Evolutionary conservation across 2,888 invertebrate genomes (phyloP).

Genomic region (Drosophila anceps): DNA sequence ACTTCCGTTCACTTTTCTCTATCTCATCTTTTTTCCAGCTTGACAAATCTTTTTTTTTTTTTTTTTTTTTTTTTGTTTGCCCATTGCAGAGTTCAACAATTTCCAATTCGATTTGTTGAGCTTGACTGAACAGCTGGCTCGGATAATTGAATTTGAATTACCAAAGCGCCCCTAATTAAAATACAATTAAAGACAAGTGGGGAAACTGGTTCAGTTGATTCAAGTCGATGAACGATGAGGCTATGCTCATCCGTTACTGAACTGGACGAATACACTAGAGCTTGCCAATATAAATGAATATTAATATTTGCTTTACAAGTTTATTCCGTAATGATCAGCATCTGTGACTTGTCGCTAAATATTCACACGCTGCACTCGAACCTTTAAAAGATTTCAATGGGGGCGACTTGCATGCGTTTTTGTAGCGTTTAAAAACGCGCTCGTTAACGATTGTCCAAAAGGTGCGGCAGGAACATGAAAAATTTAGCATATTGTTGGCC

Average conservation of each 20-base stretch:
- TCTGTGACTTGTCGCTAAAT: not conserved
- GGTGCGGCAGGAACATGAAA: constrained; percentile 15
- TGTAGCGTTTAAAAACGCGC: constrained; percentile 25
- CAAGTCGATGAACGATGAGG: not conserved
- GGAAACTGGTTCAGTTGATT: not conserved
- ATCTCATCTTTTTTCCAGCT: constrained; percentile 22
- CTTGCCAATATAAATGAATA: not conserved
- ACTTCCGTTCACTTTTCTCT: constrained; percentile 55
- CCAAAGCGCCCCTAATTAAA: constrained; percentile 31
- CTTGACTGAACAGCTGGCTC: not conserved
- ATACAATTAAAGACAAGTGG: constrained; percentile 39
- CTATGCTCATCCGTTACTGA: not conserved
- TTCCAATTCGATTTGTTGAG: constrained; percentile 20
- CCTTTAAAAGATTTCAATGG: not conserved
- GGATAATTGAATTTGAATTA: constrained; percentile 42
- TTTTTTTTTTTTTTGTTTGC: constrained; percentile 9
- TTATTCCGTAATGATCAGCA: not conserved
- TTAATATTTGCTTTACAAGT: not conserved
- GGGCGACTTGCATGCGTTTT: constrained; percentile 14
- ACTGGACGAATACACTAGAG: not conserved
- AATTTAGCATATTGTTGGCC: constrained; percentile 25
- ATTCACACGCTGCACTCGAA: not conserved
- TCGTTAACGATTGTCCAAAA: constrained; percentile 8
- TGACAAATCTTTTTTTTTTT: constrained; percentile 32
- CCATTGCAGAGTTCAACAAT: constrained; percentile 42